Base-by-base conservation (phyloP, 2,797 vertebrate genomes). In the Cercopithecus petaurista region DNA sequence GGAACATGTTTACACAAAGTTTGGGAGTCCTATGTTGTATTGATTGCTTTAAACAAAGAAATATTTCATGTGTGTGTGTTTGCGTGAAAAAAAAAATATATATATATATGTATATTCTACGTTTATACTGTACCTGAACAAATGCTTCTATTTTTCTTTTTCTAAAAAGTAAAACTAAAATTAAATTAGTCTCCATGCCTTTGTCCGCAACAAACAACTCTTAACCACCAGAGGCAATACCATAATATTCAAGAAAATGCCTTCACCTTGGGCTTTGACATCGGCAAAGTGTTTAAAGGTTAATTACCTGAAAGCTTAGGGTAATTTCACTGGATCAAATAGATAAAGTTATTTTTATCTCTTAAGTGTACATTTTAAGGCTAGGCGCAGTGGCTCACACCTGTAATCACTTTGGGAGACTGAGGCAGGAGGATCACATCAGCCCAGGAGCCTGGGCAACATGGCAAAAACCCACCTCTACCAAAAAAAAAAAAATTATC, bases 1-100 rank as follows among this genome's bases (percentile, higher is more conserved):
- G 33, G 17, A 46, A 61, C 46, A 24, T 39, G 33, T 46, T 77
- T 59, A 61, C 39, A 75, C 13, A 50, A 57, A 50, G 28, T 59
- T 75, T 76, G 24, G 52, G 21, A 36, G 50, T 81, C 46, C 52
- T 76, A 5, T 12, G 72, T 39, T 61, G 22, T 87, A 81, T 2
- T 67, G 24, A 95, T 33, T 52, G 43, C 46, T 91, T 64, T 88
- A 92, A 75, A 85, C 46, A 90, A 88, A 73, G 59, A 97, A 84
- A 91, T n/a, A 9, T 22, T 61, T 88, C 48, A 48, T 55, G 24
- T 30, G 41, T 30, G 26, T 43, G 7, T 76, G 26, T 76, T 15
- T 8, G 41, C 17, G 7, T 19, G 41, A 19, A n/a, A 33, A 15
- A 15, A 41, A 21, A 30, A 12, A 30, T 12, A 3, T 7, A 41